Base-by-base conservation (phyloP, 2,888 invertebrate genomes). In the Mamestra brassicae region DNA sequence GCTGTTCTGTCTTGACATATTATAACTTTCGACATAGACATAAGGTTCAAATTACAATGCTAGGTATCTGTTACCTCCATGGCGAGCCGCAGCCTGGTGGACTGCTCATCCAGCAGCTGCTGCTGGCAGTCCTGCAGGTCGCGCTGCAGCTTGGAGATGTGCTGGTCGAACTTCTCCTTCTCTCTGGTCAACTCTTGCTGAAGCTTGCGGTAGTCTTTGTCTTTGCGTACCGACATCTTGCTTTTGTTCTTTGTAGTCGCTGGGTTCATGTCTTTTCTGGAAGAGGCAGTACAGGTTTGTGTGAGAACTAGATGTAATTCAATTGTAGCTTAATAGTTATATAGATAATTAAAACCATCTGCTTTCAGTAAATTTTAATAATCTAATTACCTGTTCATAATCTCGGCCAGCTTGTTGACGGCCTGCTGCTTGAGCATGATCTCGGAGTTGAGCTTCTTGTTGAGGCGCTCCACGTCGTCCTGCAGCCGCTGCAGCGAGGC, bases 401-500 rank as follows among this genome's bases (percentile, higher is more conserved):
- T 98, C 95, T 99, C 99, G 7, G 99, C 99, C 83, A 99, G 97
- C 93, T 99, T 99, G 95, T 99, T 99, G 83, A 99, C 99, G 68
- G 99, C 99, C 96, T 99, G 98, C 92, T 98, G 98, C 92, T 99
- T 99, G 89, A 99, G 97, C 91, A 99, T 95, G 91, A 98, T 98
- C 95, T 99, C 99, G 38, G 98, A 98, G 93, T 98, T 98, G 90
- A 99, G 97, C 94, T 98, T 98, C 92, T 98, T 98, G 90, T 97
- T 97, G 90, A 99, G 97, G 85, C 98, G 98, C 87, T 98, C 98
- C 67, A 98, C 97, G 90, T 99, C 99, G 80, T 98, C 98, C 87
- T 97, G 97, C 90, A 97, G 97, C 68, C 97, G 97, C 79, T 97
- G 97, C 84, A 97, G 96, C 86, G 97, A 97, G 62, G 97, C 97